Evolutionary conservation across 2,888 invertebrate genomes (phyloP), one percentile per base, ranked within the genome.

Genomic region (Lepetodrilus schrolli): DNA sequence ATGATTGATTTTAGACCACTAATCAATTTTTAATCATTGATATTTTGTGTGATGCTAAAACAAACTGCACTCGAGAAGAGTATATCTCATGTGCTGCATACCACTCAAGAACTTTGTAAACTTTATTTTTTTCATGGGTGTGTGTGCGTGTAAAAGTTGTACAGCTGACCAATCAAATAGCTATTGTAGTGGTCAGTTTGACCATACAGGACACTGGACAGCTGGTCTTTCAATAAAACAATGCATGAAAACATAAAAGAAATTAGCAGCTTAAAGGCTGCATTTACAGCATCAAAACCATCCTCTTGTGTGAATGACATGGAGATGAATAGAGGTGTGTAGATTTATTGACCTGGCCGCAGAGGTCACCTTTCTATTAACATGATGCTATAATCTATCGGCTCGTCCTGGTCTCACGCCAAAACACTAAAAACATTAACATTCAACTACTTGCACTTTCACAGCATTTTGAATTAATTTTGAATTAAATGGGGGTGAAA

Each of bases 1-100:
- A 43, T 23, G 68, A 68, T 43, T 47, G 68, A 68, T 47, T 68
- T 66, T 68, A 43, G 68, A 21, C 37, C 36, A 21, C 70, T 13
- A 51, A 70, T 70, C 70, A 70, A 70, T 70, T 70, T 70, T 70
- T 50, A 70, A 70, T 70, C 51, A 70, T 51, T 70, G 70, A 36
- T 70, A 51, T 51, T 70, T 70, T 70, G 49, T 70, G 13, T 38
- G 34, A 21, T 36, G 20, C 23, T 36, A 70, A 70, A 70, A 70
- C 70, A 70, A 70, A 51, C 70, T 51, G 34, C 51, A 43, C 68
- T 65, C 43, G 30, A 17, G 68, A 23, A 68, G 58, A 58, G 26
- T 58, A 10, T 58, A n/a, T 8, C 34, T 50, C 21, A n/a, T 23
- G 13, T 23, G 17, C 20, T 10, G 21, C 23, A 23, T n/a, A 26